Conservation (phyloP, 2,113 vertebrate species). For the Hippopotamus amphibius region DNA sequence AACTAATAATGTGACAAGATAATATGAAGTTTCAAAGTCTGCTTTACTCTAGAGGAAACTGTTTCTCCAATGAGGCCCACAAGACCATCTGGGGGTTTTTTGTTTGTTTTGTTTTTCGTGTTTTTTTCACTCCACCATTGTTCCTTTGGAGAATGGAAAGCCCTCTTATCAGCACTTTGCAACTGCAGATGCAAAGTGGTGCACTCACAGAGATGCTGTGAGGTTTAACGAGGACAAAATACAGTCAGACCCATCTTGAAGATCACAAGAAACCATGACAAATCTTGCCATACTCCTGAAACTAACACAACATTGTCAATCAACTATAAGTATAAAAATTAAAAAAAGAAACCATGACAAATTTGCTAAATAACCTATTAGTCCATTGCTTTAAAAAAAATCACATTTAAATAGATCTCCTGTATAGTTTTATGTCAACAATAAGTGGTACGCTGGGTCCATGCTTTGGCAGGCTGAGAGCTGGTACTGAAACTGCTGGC, state of each 20-base stretch:
- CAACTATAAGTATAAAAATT: neutral
- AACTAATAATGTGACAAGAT: neutral
- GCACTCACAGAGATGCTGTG: neutral
- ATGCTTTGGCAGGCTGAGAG: neutral
- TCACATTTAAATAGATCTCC: neutral
- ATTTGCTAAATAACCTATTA: neutral
- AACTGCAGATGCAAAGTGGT: neutral
- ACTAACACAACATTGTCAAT: neutral
- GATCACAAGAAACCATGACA: neutral
- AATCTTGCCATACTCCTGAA: neutral
- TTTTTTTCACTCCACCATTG: neutral
- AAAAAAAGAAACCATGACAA: neutral
- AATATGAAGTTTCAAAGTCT: neutral
- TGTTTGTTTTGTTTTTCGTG: neutral
- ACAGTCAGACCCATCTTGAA: neutral
- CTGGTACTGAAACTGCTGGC: neutral
- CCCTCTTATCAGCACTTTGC: neutral
- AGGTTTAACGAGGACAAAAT: neutral
- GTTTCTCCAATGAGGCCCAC: neutral
- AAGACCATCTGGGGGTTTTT: neutral
- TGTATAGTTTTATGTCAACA: neutral
- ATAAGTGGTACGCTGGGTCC: neutral
- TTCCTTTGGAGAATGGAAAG: constrained; percentile 27
- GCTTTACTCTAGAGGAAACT: neutral
- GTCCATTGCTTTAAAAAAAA: neutral